Evolutionary conservation across 2,888 invertebrate species (phyloP), one percentile per base, ranked within the genome.

Genomic region (Drosophila suboccidentalis): DNA sequence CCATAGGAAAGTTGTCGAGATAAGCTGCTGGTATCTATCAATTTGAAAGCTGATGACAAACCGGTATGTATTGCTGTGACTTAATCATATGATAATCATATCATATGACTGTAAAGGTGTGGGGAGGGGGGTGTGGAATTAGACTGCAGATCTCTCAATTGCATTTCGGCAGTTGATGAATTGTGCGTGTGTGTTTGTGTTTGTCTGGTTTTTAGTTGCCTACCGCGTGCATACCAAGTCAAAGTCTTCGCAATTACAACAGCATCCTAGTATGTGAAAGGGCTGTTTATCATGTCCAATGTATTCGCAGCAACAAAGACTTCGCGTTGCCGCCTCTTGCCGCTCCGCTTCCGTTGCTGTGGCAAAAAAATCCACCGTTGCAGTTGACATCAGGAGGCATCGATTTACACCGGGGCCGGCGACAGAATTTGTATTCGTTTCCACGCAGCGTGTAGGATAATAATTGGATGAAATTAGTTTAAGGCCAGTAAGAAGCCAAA

Each of bases 281-380:
- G 71, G 86, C 80, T 94, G 92, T 61, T 93, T 91, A 66, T 94
- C 90, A 22, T 91, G 87, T 82, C 94, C 93, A 71, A 94, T 93
- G 88, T 94, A 95, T 91, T 95, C 94, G 89, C 95, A 95, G 84
- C 94, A 95, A 86, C 94, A 94, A 75, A 94, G 92, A 90, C 77
- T 67, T 44, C 3, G 43, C 8, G 41, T 17, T 15, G 53, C 22
- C 13, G 4, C 43, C 9, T 78, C 78, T 13, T 10, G 36, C 4
- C 36, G 47, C 26, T 85, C 74, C 29, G 32, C 51, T 67, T 47
- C 65, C 5, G 55, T 51, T 5, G 71, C 70, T 60, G 72, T 57
- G n/a, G 64, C 29, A 49, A 83, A 63, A 68, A 74, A 75, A 54
- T 76, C 58, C 11, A 15, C 43, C 4, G 53, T 41, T 11, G 50